Evolutionary conservation across 2,113 vertebrate genomes (phyloP), one percentile per base, ranked within the genome.

Genomic region (Solenodon paradoxus): DNA sequence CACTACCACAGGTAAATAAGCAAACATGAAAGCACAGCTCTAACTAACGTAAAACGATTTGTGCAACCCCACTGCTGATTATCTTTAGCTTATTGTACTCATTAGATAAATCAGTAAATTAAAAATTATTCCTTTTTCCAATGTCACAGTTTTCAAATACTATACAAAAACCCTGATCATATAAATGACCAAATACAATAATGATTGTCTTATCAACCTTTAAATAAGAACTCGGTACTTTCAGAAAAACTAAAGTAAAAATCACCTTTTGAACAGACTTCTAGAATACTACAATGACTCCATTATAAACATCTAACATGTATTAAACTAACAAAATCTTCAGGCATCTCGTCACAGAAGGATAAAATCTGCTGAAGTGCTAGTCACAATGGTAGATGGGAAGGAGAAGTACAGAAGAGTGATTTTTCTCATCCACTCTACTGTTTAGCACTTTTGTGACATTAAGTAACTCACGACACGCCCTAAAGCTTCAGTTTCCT

Each of bases 81-180:
- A 86, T 82, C 68, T 86, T 92, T 82, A 57, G 68, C 28, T 96
- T 59, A 79, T 20, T 74, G 83, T 83, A 92, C 42, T 89, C 89
- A 94, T 85, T 92, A 94, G 77, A 88, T 96, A 88, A 92, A 90
- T 71, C 86, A 38, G 57, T 42, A 32, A 79, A 92, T 95, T 94
- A 95, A n/a, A n/a, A n/a, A 95, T 87, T 89, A 87, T 92, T 80
- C 71, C 32, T 96, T 63, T 83, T 49, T 47, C 35, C 71, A 93
- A 81, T 71, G 87, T 53, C 53, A 38, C 1, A n/a, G 28, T 95
- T 92, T 92, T 74, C 74, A 95, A 88, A 24, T 22, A 64, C 40
- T 71, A 79, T 89, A 55, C 12, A 55, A 95, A 92, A 96, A 8
- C 26, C 47, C 47, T 74, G 3, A 51, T 87, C 68, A 74, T 83